phyloP scores from a whole-genome alignment of 1,140 invertebrate species.

The Sarcophaga bullata region DNA sequence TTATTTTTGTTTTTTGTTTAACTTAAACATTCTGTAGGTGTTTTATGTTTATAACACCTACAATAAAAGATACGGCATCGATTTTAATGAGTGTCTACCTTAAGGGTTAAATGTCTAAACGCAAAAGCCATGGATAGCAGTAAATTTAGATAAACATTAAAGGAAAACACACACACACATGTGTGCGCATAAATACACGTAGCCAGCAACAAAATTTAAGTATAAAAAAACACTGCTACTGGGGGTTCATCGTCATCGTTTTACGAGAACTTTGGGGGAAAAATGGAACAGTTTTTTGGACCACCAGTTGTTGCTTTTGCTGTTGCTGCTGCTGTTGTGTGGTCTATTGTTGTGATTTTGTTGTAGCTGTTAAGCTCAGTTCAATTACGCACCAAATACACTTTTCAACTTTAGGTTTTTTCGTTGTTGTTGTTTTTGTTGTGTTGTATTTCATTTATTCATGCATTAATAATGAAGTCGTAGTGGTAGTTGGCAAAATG shows the following conservation, averaged over 20 bases:
- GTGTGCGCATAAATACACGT: neutral
- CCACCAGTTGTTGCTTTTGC: neutral
- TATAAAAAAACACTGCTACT: neutral
- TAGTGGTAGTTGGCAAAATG: neutral
- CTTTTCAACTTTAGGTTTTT: neutral
- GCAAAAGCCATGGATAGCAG: slow-evolving; percentile 1
- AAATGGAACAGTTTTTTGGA: neutral
- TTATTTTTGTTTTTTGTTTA: neutral
- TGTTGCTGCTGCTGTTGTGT: neutral
- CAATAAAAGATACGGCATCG: slow-evolving; percentile 7
- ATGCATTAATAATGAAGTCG: slow-evolving; percentile 8
- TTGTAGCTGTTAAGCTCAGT: neutral
- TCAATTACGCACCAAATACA: slow-evolving; percentile 24
- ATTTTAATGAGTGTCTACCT: slow-evolving; percentile 40
- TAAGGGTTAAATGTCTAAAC: slow-evolving; percentile 29
- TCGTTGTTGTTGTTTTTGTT: no score
- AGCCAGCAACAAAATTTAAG: neutral
- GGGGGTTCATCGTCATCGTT: neutral
- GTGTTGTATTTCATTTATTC: slow-evolving; percentile 6
- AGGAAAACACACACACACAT: neutral
- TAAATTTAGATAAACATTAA: slow-evolving; percentile 11
- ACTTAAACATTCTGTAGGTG: slow-evolving; percentile 13
- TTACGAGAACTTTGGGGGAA: neutral
- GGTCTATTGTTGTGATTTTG: neutral
- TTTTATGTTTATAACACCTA: slow-evolving; percentile 15